Percentiles rank a stretch among this genome's conserved stretches.
These are phyloP conservation scores for Leptinotarsa defecta DNA, from an alignment of 1,140 invertebrate genomes.

Conservation along the genomic window DNA sequence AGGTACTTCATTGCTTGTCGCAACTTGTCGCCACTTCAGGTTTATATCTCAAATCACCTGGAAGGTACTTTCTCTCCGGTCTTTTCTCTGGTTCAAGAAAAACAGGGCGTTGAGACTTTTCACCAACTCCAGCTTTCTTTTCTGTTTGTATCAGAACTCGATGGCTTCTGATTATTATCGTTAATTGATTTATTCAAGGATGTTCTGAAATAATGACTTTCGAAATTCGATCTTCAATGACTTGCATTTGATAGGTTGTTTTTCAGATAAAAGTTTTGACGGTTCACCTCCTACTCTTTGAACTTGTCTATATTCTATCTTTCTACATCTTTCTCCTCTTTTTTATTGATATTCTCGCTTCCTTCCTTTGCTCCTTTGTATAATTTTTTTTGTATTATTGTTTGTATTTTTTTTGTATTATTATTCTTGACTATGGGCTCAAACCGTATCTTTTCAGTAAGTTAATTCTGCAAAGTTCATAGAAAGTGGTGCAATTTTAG, in stretches of 20 bases:
- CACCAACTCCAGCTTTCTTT: too few relatives aligned
- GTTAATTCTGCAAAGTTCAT: slow-evolving; percentile 60
- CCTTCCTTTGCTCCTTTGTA: slow-evolving; percentile 79
- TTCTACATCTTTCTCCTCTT: slow-evolving; percentile 59
- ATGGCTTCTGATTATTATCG: too few relatives aligned
- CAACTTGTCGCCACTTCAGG: slow-evolving; percentile 4
- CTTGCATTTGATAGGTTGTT: too few relatives aligned
- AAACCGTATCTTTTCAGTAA: too few relatives aligned
- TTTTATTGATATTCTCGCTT: slow-evolving; percentile 63
- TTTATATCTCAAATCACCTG: slow-evolving; percentile 17
- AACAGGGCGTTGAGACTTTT: too few relatives aligned
- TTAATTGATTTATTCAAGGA: too few relatives aligned
- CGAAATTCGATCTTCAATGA: too few relatives aligned
- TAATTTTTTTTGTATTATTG: slow-evolving; percentile 70
- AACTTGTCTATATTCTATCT: slow-evolving; percentile 43
- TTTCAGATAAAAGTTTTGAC: too few relatives aligned
- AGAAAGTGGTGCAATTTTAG: slow-evolving; percentile 66
- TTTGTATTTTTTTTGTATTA: too few relatives aligned
- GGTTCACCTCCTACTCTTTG: slow-evolving; percentile 15
- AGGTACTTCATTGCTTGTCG: background rate
- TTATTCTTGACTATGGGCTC: too few relatives aligned
- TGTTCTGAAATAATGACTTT: too few relatives aligned
- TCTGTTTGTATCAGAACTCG: too few relatives aligned
- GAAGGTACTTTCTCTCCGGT: background rate
- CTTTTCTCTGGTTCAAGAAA: background rate